Evolutionary conservation across 2,888 invertebrate genomes (phyloP), one percentile per base, ranked within the genome.

Genomic region (Gymnoscelis rufifasciata): DNA sequence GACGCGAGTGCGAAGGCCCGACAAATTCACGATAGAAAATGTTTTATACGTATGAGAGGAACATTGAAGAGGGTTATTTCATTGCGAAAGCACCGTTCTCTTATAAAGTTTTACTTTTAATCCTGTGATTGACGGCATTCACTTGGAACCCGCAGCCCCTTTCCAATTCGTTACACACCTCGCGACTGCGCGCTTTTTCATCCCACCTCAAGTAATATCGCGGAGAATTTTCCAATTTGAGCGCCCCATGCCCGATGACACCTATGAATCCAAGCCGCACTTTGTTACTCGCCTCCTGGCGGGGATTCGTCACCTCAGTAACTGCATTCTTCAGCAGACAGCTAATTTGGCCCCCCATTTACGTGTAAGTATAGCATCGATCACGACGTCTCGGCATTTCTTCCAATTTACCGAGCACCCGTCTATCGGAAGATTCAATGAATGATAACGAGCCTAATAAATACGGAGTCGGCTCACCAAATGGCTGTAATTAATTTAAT

Each of bases 401-500:
- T 78, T 72, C 77, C 78, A 77, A 78, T 78, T 74, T 72, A 78
- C 78, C 71, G 65, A 74, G 74, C 70, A 71, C 71, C 68, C 69
- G 71, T 71, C 80, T 78, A 79, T 81, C 78, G 74, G 69, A 75
- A 83, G 87, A 88, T 88, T 83, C 86, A 83, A 86, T 83, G 86
- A 84, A 84, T 82, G 88, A 87, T 88, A 88, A 87, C 84, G 86
- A 83, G 78, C 72, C 79, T 87, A 87, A 87, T 88, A 87, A 87
- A 86, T 86, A 84, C 83, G 71, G 67, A 78, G 76, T 78, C 82
- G 80, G 75, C 82, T 78, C 83, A 80, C 77, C 74, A 76, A 84
- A 86, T 81, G 77, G 74, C 69, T 68, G 82, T 86, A 87, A 87
- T 88, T 86, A 87, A 87, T 86, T 84, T 86, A 87, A 86, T 87